Evolutionary conservation across 2,888 invertebrate species (phyloP), one percentile per base, ranked within the genome.

Genomic region (Eristalis intricaria): DNA sequence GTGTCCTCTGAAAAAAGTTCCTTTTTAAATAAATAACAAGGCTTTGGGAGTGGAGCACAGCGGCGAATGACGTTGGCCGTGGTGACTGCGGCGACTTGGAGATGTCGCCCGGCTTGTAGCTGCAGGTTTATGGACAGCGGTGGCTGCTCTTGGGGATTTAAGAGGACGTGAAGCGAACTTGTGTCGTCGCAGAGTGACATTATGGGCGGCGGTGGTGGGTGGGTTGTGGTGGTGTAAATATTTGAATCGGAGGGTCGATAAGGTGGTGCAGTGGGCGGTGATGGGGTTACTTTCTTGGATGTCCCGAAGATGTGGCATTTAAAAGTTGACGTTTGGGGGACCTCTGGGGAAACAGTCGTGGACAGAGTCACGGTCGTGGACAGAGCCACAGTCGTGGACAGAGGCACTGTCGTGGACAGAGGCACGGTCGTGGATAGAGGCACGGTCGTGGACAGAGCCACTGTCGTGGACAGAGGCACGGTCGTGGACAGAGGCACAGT

Each of bases 11-110:
- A 8, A 15, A 38, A 23, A n/a, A 63, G 13, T 61, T 61, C 50
- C 65, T 5, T 43, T 79, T 65, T 79, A 71, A 79, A 79, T 79
- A 79, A 79, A 66, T 79, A 79, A 79, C 71, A 13, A 19, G 22
- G 13, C 22, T n/a, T 19, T 32, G 19, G 19, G 50, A 50, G 19
- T 19, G 50, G n/a, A n/a, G 19, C 11, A 61, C 43, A 8, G 19
- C 19, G 4, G 50, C 60, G n/a, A 5, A 29, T 22, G 26, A 22
- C 60, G 13, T 23, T 60, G 19, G 35, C 35, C 23, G 58, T 50
- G 19, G 50, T 50, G 50, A 50, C 8, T 19, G 50, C 50, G 61
- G 50, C 15, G 76, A 29, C 26, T 35, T 26, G 38, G 68, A 22
- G 29, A 15, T 13, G 68, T n/a, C 43, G 56, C 19, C 26, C 35